Base-by-base conservation (phyloP, 30 jellyfish, hydroid and myxozoan species). In the Aurelia sp. region DNA sequence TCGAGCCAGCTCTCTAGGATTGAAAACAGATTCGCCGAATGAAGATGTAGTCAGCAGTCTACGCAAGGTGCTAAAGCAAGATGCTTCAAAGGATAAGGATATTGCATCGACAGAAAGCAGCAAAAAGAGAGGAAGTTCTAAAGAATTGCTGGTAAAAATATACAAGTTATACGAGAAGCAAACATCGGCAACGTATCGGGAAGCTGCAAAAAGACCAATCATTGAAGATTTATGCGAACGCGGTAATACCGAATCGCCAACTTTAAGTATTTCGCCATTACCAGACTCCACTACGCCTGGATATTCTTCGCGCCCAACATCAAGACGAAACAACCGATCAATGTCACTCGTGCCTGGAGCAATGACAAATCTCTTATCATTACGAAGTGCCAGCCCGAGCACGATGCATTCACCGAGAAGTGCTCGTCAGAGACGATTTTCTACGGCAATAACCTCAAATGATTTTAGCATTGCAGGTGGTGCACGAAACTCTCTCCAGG, bases 261-360 rank as follows among this genome's bases (percentile, higher is more conserved):
- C 58, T 15, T 33, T 27, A 59, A 40, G 60, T 20, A 8, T 33
- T 33, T 59, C 69, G 4, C 69, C 69, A 11, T 59, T 21, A 21
- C 24, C 33, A 18, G 69, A n/a, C 3, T n/a, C 2, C 13, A 8
- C 13, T 59, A 8, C 13, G 69, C 69, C 24, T 12, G 69, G 69
- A 4, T 18, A 5, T n/a, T 59, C 69, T n/a, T 59, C 69, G 3
- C 24, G 69, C 24, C 12, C 69, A 21, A 13, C 86, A 12, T 75
- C 86, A 58, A 72, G 86, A 16, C 63, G 78, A 38, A 21, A 38
- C 35, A 38, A 70, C 44, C 71, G 88, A 48, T 77, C 88, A 11
- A 77, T 77, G 88, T 77, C 88, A 13, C 71, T 77, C 22, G 67
- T 77, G 55, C 88, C 78, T 4, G 78, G 88, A 10, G 27, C 69